Evolutionary conservation across 2,113 vertebrate genomes (phyloP).

Genomic region (Strix uralensis): DNA sequence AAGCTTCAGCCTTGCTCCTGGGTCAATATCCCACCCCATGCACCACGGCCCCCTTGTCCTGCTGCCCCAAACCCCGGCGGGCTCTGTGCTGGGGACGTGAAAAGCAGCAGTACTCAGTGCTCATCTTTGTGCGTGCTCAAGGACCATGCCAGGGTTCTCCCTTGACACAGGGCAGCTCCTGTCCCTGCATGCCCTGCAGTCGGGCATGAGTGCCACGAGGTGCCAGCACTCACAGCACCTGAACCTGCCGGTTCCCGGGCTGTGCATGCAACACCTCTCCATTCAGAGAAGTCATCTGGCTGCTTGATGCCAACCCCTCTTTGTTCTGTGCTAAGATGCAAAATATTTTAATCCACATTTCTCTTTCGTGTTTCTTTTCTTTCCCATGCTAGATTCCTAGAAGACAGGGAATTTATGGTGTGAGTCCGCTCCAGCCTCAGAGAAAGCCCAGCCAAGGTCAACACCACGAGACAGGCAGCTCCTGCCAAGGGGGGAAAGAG

Average conservation of each 20-base stretch:
- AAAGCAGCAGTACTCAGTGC: not conserved
- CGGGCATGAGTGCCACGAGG: fast-evolving
- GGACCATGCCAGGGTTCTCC: fast-evolving
- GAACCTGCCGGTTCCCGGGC: fast-evolving
- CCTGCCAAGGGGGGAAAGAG: conserved; percentile 70
- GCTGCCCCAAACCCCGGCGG: not conserved
- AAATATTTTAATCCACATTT: conserved; percentile 79
- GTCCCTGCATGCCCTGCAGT: fast-evolving
- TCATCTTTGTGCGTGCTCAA: fast-evolving
- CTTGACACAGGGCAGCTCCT: not conserved
- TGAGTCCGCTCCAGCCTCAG: conserved; percentile 72
- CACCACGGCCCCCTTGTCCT: not conserved
- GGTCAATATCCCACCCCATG: fast-evolving
- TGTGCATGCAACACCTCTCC: not conserved
- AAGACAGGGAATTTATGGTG: conserved; percentile 85
- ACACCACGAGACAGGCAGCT: conserved; percentile 70
- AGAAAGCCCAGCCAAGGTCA: conserved; percentile 75
- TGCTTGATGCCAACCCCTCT: conserved; percentile 55
- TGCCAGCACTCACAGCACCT: fast-evolving
- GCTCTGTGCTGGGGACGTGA: fast-evolving
- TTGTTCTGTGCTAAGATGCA: conserved; percentile 73
- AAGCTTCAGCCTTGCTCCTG: not conserved
- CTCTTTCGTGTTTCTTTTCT: conserved; percentile 71
- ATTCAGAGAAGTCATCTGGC: not conserved
- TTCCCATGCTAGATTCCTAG: conserved; percentile 85